Conservation (phyloP, 2,888 invertebrate genomes). For the Pyrrhosoma nymphula region DNA sequence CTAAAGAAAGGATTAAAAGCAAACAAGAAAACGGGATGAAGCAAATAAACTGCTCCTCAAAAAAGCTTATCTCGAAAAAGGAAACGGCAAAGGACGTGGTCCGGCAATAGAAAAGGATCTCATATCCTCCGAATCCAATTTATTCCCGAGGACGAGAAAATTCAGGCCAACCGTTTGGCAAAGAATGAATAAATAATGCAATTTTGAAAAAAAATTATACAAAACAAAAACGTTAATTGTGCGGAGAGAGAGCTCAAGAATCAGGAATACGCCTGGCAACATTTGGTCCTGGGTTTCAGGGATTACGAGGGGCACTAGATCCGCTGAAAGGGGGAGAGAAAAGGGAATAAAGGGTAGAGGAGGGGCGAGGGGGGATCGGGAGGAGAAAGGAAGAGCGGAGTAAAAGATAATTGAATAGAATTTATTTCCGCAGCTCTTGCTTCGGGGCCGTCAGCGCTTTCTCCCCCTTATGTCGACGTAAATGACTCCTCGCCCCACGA, state of each 20-base stretch:
- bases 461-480: not conserved
- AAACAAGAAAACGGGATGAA: not conserved
- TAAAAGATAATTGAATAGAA: conserved; percentile 20
- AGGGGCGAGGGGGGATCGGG: not conserved
- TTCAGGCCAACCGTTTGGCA: not conserved
- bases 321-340: not conserved
- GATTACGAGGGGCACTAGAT: not conserved
- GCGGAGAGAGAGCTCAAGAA: not conserved
- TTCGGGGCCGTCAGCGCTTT: not conserved
- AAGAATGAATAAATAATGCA: conserved; percentile 1
- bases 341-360: not conserved
- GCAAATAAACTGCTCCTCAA: not conserved
- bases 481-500: not conserved
- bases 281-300: not conserved
- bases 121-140: not conserved
- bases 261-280: not conserved
- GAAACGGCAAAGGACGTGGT: not conserved
- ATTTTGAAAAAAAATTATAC: not conserved
- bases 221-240: not conserved
- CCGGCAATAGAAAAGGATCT: not conserved
- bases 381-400: not conserved
- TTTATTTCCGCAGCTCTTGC: not conserved
- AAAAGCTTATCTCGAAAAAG: not conserved
- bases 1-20: not conserved
- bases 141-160: not conserved